phyloP scores from a whole-genome alignment of 2,888 invertebrate species.

The Omphaloscelis lunosa region DNA sequence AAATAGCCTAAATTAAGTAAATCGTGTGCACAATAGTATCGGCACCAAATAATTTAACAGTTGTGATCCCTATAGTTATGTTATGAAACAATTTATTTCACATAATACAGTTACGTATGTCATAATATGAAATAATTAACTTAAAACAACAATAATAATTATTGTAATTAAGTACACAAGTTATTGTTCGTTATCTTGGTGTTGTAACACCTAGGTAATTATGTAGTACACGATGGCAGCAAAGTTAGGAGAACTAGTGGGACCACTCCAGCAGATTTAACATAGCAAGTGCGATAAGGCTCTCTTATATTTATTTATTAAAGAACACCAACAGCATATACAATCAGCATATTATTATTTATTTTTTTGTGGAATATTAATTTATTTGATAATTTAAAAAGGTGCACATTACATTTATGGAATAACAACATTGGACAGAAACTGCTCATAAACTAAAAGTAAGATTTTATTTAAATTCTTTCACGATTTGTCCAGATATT shows the following conservation, averaged over 20 bases:
- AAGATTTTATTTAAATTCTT: no score
- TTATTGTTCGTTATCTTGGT: slow-evolving; percentile 14
- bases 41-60: neutral
- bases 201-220: slow-evolving; percentile 2
- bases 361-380: no score
- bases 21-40: neutral
- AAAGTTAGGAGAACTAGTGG: neutral
- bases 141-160: slow-evolving; percentile 19
- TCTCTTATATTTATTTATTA: no score
- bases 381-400: no score
- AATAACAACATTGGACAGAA: no score
- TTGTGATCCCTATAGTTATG: neutral
- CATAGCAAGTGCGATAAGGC: neutral
- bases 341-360: no score
- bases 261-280: neutral
- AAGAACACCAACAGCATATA: no score
- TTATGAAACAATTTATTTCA: neutral
- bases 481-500: neutral
- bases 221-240: neutral
- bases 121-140: slow-evolving; percentile 19
- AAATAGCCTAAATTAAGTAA: neutral
- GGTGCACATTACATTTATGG: no score
- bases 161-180: slow-evolving; percentile 8
- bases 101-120: neutral
- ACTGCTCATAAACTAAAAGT: no score